Evolutionary conservation across 2,797 vertebrate genomes (phyloP).

Genomic region (Poecilia picta): DNA sequence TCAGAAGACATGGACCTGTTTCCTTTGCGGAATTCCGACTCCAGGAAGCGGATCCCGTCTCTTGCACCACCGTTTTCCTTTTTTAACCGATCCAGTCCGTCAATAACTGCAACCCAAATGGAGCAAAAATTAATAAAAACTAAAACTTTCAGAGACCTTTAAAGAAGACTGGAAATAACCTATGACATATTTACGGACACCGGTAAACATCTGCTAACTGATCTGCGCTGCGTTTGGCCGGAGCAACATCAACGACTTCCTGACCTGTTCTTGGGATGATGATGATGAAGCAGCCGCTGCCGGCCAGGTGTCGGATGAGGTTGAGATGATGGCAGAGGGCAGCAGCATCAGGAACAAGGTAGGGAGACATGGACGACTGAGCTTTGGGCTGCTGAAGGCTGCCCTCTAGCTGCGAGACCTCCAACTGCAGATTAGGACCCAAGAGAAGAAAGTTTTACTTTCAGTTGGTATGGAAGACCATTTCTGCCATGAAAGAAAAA

Average conservation of each 20-base stretch:
- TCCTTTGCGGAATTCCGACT: conserved; percentile 96
- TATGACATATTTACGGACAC: not conserved
- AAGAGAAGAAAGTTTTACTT: not conserved
- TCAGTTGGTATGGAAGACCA: not conserved
- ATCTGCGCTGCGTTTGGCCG: no score
- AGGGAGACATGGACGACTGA: conserved; percentile 96
- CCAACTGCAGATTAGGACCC: conserved; percentile 80
- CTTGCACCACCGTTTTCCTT: conserved; percentile 93
- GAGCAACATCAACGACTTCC: not conserved
- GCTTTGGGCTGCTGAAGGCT: conserved; percentile 96
- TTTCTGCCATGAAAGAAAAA: not conserved
- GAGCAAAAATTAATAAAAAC: not conserved
- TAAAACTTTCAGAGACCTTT: not conserved
- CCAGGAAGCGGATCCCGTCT: conserved; percentile 94
- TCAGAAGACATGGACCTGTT: conserved; percentile 83
- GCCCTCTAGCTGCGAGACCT: conserved; percentile 97
- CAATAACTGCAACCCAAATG: conserved; percentile 85
- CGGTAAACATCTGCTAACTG: no score
- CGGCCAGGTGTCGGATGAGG: conserved; percentile 89
- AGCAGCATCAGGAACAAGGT: conserved; percentile 93
- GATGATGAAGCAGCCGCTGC: conserved; percentile 95
- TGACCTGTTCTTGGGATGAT: conserved; percentile 96
- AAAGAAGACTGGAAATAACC: not conserved
- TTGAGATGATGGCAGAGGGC: conserved; percentile 94
- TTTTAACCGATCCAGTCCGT: conserved; percentile 93